Conservation (phyloP, 1,140 invertebrate species). For the Apis florea region DNA sequence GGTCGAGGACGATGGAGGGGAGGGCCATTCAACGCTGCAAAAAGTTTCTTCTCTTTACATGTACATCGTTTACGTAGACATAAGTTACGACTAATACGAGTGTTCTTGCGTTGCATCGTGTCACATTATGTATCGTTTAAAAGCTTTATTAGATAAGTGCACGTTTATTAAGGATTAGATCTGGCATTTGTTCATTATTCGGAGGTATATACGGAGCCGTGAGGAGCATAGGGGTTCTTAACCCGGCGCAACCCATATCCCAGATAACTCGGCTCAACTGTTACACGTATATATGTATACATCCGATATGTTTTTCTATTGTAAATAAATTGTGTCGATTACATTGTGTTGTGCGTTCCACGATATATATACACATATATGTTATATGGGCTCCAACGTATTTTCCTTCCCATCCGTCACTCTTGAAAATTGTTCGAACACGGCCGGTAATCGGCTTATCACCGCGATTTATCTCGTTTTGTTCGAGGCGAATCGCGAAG, state of each 20-base stretch:
- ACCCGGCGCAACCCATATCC: too few species aligned
- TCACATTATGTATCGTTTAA: slow-evolving; percentile 60
- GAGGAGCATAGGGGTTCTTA: neutral
- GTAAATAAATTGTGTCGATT: slow-evolving; percentile 61
- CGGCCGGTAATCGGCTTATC: slow-evolving; percentile 41
- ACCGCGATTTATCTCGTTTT: neutral
- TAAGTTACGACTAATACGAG: slow-evolving; percentile 45
- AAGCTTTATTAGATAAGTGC: slow-evolving; percentile 65
- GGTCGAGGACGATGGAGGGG: neutral
- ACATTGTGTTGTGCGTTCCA: neutral
- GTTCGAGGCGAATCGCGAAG: slow-evolving; percentile 11
- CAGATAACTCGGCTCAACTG: neutral
- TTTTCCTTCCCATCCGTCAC: neutral
- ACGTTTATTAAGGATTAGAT: slow-evolving; percentile 54
- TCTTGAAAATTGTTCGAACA: slow-evolving; percentile 28
- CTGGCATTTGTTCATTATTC: slow-evolving; percentile 39
- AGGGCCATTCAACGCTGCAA: neutral
- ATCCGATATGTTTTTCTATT: slow-evolving; percentile 59
- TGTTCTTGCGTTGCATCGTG: slow-evolving; percentile 52
- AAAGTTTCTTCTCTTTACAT: slow-evolving; percentile 8
- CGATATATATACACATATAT: too few species aligned
- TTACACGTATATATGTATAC: slow-evolving; percentile 13
- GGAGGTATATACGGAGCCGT: neutral
- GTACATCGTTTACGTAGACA: slow-evolving; percentile 37
- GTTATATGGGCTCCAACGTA: neutral